phyloP scores from a whole-genome alignment of 1,140 invertebrate species.

The Drosophila murphyi region DNA sequence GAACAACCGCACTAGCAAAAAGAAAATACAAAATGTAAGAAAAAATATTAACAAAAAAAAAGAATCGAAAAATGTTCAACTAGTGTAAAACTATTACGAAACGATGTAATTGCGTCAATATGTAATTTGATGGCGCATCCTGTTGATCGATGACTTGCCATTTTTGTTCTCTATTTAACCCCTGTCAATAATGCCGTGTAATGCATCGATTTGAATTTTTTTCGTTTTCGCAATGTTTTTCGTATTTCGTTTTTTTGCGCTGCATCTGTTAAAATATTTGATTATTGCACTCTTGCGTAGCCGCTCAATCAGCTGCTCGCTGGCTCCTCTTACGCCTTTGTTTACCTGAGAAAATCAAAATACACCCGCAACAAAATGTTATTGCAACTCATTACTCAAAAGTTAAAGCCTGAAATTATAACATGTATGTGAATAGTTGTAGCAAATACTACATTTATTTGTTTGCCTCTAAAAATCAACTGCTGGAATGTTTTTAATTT shows the following conservation, averaged over 20 bases:
- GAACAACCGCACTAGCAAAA: slow-evolving; percentile 50
- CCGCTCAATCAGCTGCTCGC: slow-evolving; percentile 20
- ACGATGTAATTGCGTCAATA: slow-evolving; percentile 56
- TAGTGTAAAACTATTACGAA: slow-evolving; percentile 38
- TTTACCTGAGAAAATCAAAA: slow-evolving; percentile 20
- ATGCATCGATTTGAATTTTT: slow-evolving; percentile 7
- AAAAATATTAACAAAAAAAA: background rate
- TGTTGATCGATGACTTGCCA: slow-evolving; percentile 58
- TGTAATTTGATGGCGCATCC: slow-evolving; percentile 58
- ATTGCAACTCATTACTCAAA: slow-evolving; percentile 12
- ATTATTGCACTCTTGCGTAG: slow-evolving; percentile 33
- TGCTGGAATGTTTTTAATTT: no score
- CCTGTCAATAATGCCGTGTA: slow-evolving; percentile 39
- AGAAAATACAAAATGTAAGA: slow-evolving; percentile 59
- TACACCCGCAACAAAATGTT: slow-evolving; percentile 16
- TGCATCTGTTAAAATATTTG: slow-evolving; percentile 42
- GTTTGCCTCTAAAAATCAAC: no score
- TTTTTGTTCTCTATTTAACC: slow-evolving; percentile 47
- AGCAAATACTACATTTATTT: background rate
- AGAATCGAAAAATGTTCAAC: slow-evolving; percentile 12
- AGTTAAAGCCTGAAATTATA: background rate
- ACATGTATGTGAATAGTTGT: background rate
- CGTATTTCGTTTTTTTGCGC: slow-evolving; percentile 3
- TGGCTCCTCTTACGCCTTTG: slow-evolving; percentile 11
- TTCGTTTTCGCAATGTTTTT: slow-evolving; percentile 18